Percentiles rank a stretch among this genome's conserved stretches.
Conservation (phyloP, 2,797 vertebrate species). For the Crypturellus tataupa region DNA sequence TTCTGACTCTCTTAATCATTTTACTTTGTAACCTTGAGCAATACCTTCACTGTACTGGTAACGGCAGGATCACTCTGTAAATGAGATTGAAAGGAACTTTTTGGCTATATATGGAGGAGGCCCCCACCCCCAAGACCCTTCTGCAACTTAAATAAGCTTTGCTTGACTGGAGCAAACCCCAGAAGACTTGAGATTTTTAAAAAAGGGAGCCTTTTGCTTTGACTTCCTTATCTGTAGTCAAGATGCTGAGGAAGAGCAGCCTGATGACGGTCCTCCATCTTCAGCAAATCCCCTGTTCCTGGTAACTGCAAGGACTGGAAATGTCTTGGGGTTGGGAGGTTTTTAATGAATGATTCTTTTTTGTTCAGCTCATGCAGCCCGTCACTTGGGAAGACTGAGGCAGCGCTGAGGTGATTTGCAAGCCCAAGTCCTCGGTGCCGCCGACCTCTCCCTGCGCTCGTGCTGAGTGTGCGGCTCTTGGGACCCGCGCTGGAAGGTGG, state of each 20-base stretch:
- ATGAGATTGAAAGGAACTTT: neutral
- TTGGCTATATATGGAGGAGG: neutral
- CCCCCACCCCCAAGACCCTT: neutral
- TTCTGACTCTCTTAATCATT: neutral
- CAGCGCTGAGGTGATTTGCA: neutral
- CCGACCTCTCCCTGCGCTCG: neutral
- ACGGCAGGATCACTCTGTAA: neutral
- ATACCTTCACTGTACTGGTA: neutral
- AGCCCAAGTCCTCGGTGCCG: neutral
- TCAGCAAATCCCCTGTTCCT: neutral
- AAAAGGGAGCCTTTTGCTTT: neutral
- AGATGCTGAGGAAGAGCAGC: neutral
- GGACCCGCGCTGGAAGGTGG: neutral
- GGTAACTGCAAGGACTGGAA: rapidly evolving
- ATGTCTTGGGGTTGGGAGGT: neutral
- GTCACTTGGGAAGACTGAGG: neutral
- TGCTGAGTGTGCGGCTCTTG: rapidly evolving
- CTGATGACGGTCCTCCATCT: neutral
- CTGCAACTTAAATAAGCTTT: neutral
- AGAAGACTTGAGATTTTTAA: neutral
- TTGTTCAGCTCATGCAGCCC: neutral
- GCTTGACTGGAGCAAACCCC: neutral
- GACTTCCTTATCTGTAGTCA: neutral
- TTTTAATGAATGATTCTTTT: neutral
- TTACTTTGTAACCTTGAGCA: neutral